Percentiles rank a stretch among this genome's conserved stretches.
Evolutionary conservation across 1,140 invertebrate genomes (phyloP).

Genomic region (Drosophila takahashii): DNA sequence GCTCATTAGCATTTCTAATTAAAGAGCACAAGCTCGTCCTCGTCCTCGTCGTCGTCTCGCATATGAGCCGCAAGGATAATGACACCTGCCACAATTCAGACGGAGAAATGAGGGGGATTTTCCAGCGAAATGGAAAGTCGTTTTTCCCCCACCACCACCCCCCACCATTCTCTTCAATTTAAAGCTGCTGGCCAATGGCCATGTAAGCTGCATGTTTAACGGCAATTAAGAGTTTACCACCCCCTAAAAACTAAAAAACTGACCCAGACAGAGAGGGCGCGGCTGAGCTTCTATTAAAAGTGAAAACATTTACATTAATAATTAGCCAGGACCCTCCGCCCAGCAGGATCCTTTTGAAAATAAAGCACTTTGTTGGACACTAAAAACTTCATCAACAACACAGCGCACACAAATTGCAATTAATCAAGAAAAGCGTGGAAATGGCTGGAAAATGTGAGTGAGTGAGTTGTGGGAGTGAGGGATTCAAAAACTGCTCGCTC

Average conservation of each 20-base stretch:
- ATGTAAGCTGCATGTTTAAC: conserved; percentile 68
- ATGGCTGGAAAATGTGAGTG: neutral
- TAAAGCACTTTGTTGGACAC: conserved; percentile 45
- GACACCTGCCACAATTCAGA: conserved; percentile 53
- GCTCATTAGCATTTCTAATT: conserved; percentile 80
- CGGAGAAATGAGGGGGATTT: conserved; percentile 19
- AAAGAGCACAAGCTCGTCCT: conserved; percentile 37
- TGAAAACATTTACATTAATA: conserved; percentile 84
- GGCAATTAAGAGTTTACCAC: conserved; percentile 55
- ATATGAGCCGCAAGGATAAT: conserved; percentile 71
- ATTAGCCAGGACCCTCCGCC: conserved; percentile 59
- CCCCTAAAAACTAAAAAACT: conserved; percentile 4
- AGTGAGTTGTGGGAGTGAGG: conserved; percentile 7
- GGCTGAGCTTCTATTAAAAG: conserved; percentile 60
- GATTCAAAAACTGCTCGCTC: conserved; percentile 48
- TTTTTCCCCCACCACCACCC: neutral
- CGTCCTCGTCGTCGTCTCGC: conserved; percentile 19
- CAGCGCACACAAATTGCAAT: conserved; percentile 68
- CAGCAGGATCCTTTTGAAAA: conserved; percentile 4
- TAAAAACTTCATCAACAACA: conserved; percentile 62
- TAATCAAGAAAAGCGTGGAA: conserved; percentile 59
- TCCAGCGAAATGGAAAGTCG: conserved; percentile 50
- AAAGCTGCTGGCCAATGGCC: conserved; percentile 40
- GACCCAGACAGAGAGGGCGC: conserved; percentile 35
- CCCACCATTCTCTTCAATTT: conserved; percentile 2